Evolutionary conservation across 2,113 vertebrate species (phyloP).

Genomic region (Serinus canaria): DNA sequence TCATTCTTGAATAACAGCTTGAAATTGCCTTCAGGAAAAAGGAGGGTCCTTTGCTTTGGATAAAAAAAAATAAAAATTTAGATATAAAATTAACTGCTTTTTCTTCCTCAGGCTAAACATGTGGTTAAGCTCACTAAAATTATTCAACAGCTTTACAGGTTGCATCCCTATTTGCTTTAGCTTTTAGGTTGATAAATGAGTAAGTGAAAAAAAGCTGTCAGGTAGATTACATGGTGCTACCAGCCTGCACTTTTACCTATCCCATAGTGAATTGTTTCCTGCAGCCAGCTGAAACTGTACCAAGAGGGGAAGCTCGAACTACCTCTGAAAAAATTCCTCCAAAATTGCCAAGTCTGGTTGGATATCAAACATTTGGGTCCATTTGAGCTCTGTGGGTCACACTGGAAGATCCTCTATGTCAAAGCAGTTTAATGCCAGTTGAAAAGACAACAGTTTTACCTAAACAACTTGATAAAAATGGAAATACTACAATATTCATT

Average conservation of each 20-base stretch:
- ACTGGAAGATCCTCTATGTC: neutral
- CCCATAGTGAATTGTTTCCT: neutral
- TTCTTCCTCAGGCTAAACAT: slow-evolving; percentile 57
- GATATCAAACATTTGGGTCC: neutral
- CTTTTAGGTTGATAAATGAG: slow-evolving; percentile 25
- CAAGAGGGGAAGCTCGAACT: neutral
- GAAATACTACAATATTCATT: neutral
- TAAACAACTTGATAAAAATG: neutral
- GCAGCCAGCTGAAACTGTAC: neutral
- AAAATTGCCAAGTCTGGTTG: neutral
- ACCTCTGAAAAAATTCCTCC: neutral
- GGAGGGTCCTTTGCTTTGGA: slow-evolving; percentile 70
- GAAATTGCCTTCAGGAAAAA: slow-evolving; percentile 72
- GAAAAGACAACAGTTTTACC: neutral
- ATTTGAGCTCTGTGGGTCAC: neutral
- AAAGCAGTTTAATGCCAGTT: neutral
- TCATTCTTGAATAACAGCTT: slow-evolving; percentile 77
- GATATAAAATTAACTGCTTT: slow-evolving; percentile 50
- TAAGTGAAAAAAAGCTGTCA: slow-evolving; percentile 11
- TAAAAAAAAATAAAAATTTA: slow-evolving; percentile 40
- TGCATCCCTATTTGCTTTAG: slow-evolving; percentile 26
- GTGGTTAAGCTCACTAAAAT: slow-evolving; percentile 36
- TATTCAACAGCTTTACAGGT: slow-evolving; percentile 46
- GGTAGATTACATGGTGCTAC: neutral
- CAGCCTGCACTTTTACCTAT: neutral